Base-by-base conservation (phyloP, 2,797 vertebrate genomes). In the Coregonus ussuriensis region DNA sequence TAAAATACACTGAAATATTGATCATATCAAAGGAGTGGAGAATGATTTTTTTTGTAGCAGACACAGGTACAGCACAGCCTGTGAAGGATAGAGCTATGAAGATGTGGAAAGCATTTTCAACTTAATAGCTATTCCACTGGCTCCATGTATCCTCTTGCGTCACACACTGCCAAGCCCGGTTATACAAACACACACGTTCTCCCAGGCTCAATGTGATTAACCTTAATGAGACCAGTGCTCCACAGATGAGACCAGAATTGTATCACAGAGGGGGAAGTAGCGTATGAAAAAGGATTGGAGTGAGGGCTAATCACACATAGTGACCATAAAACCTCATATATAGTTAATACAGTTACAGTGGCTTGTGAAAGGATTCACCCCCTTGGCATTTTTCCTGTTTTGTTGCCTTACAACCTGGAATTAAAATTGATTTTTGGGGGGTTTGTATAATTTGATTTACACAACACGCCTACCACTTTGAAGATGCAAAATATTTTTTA, bases 261-360 rank as follows among this genome's bases (percentile, higher is more conserved):
- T 1, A 1, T 53, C 63, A 67, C 25, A 31, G 1, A 33, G 4
- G 15, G 6, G 11, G 31, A 9, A 52, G 68, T 33, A 16, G 14
- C 3, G 9, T 31, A 35, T 25, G 51, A 56, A 18, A 56, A 18
- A 18, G 33, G 6, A 47, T 25, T 21, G 11, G 21, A 52, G 33
- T 59, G 59, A 51, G 31, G 16, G n/a, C n/a, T n/a, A 37, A 67
- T 77, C 33, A 67, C 72, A 79, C 14, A 79, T 0, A 82, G 54
- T 76, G 68, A 86, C 76, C 78, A 92, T 89, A 88, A 88, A 89
- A 89, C 87, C 90, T 82, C 84, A 13, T 9, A 47, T 13, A 13
- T 11, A 47, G 41, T 47, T 47, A 62, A 89, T 88, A 84, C 83
- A 84, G 84, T 83, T 73, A 1, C 25, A 25, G 25, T 25, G 25